phyloP scores from a whole-genome alignment of 2,113 vertebrate genomes.

The Herpetotheres cachinnans region DNA sequence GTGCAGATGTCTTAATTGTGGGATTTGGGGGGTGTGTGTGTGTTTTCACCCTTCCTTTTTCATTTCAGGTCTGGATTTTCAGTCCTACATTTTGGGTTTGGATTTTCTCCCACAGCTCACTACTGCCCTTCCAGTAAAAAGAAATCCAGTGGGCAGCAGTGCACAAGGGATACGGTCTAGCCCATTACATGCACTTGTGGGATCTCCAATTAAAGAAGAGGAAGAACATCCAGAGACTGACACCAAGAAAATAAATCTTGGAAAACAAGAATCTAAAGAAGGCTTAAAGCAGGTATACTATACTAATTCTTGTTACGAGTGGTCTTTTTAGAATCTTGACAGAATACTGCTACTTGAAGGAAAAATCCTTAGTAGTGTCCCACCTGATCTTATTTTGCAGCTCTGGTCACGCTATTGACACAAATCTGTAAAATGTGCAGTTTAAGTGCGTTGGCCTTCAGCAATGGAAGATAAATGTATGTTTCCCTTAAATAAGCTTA shows the following conservation, averaged over 20 bases:
- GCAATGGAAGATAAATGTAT: not conserved
- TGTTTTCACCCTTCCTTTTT: not conserved
- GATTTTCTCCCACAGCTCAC: constrained; percentile 79
- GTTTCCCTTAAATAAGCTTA: not conserved
- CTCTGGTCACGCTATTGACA: not conserved
- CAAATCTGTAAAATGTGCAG: not conserved
- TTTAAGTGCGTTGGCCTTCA: not conserved
- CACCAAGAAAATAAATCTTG: constrained; percentile 59
- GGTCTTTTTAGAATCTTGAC: not conserved
- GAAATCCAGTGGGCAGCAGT: constrained; percentile 65
- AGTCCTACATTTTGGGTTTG: constrained; percentile 59
- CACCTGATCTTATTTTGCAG: not conserved
- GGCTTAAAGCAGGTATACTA: constrained; percentile 68
- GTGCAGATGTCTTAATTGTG: not conserved
- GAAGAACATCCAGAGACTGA: constrained; percentile 67
- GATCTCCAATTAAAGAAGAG: constrained; percentile 84
- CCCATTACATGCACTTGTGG: constrained; percentile 73
- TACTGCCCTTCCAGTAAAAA: constrained; percentile 73
- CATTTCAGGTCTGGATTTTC: constrained; percentile 46
- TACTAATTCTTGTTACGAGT: not conserved
- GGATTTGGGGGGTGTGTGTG: not conserved
- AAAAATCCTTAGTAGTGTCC: not conserved
- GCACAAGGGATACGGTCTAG: constrained; percentile 73
- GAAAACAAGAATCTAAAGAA: constrained; percentile 73
- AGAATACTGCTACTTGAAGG: not conserved